Evolutionary conservation across 2,888 invertebrate genomes (phyloP).

Genomic region (Biston betularia): DNA sequence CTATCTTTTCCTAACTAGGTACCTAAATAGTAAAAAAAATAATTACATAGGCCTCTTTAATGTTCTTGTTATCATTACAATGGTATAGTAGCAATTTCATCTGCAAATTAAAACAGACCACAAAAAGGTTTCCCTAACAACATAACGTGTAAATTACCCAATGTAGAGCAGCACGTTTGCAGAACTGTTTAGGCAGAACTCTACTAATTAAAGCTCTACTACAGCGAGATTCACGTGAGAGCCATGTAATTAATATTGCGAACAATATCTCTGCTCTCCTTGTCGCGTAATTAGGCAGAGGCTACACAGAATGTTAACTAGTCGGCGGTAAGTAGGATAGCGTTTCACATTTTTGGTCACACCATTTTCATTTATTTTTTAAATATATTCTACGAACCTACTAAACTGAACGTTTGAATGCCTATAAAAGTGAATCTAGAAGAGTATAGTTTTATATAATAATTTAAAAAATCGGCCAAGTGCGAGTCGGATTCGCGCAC

Average conservation of each 20-base stretch:
- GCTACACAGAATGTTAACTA: slow-evolving; percentile 24
- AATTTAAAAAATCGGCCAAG: too few relatives aligned
- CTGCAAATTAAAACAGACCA: neutral
- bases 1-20: too few relatives aligned
- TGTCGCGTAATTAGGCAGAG: slow-evolving; percentile 36
- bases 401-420: too few relatives aligned
- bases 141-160: slow-evolving; percentile 37
- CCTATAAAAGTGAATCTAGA: too few relatives aligned
- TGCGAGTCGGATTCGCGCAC: too few relatives aligned
- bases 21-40: too few relatives aligned
- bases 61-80: too few relatives aligned
- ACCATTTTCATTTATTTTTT: too few relatives aligned
- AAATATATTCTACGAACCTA: too few relatives aligned
- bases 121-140: slow-evolving; percentile 32
- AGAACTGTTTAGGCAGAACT: slow-evolving; percentile 28
- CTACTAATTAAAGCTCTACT: slow-evolving; percentile 32
- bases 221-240: slow-evolving; percentile 37
- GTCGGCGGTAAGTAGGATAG: slow-evolving; percentile 1
- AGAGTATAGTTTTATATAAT: too few relatives aligned
- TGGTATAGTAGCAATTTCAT: neutral
- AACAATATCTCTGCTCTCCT: slow-evolving; percentile 40
- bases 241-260: slow-evolving; percentile 44
- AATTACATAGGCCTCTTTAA: neutral
- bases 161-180: slow-evolving; percentile 33
- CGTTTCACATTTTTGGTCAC: neutral